Base-by-base conservation (phyloP, 2,888 invertebrate genomes). In the Nomada ruficornis region DNA sequence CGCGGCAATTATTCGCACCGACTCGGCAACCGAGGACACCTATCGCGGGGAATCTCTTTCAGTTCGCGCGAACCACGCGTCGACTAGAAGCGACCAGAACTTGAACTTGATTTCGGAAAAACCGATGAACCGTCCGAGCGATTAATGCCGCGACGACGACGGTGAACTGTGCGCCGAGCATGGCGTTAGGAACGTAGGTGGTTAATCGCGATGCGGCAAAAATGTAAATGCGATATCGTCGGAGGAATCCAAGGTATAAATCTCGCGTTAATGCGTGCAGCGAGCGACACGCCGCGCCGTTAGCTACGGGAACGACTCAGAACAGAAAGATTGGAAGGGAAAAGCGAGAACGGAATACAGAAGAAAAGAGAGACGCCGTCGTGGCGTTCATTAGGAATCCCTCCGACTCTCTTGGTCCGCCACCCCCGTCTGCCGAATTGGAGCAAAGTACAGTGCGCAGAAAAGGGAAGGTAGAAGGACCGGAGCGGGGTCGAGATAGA, bases 171-270 rank as follows among this genome's bases (percentile, higher is more conserved):
- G 70, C 63, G 68, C 23, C 73, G 81, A 10, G 47, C 63, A 78
- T 76, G 74, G 71, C 64, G 69, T 78, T 74, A 79, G 82, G 82
- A 84, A 81, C 83, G 74, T 88, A 88, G 88, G 89, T 92, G 88
- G 91, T 93, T 93, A 92, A 93, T 93, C 92, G 93, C 91, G 93
- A 93, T 92, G 92, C 92, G 92, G 92, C 91, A 93, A 93, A 93
- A 93, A 93, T 93, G 93, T 93, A 93, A 93, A 93, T 93, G 92
- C 91, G 92, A 93, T 91, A 92, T 93, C 93, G 91, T 90, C 90
- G 90, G 84, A 73, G 91, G 89, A 93, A 91, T 91, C 89, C 88
- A 86, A 82, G 90, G 90, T 90, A 93, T 93, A 93, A 93, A 93
- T 93, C 93, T 92, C 90, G 90, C 89, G 93, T 93, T 93, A 93